These are phyloP conservation scores for Arion vulgaris DNA, from an alignment of 1,140 invertebrate genomes.

Conservation along the genomic window DNA sequence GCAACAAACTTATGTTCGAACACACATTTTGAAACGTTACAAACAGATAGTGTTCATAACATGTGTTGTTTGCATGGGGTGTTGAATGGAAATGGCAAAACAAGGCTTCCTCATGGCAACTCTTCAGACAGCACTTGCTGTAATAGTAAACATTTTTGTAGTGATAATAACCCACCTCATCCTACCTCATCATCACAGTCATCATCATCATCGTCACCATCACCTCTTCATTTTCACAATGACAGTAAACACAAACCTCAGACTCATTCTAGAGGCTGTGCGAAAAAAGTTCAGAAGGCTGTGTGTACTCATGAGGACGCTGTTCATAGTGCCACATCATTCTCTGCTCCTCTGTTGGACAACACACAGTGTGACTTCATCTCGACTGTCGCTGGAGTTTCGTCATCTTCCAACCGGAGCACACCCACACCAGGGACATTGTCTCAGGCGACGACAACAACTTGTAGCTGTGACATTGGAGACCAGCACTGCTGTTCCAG, in stretches of 20 bases:
- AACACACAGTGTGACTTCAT: background rate
- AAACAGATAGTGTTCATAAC: background rate
- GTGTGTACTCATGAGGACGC: background rate
- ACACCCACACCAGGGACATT: background rate
- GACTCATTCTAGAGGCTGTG: background rate
- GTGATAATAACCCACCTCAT: slow-evolving; percentile 8
- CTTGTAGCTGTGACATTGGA: slow-evolving; percentile 5
- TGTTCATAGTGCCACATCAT: background rate
- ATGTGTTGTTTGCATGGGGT: background rate
- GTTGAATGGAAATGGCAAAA: background rate
- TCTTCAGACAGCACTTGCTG: background rate
- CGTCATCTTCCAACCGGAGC: background rate
- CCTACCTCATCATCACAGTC: slow-evolving; percentile 2
- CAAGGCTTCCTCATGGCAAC: background rate
- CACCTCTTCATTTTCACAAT: background rate
- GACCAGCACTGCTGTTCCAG: slow-evolving; percentile 17
- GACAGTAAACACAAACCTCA: background rate
- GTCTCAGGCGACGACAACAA: background rate
- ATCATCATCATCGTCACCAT: background rate
- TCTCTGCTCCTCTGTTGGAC: background rate
- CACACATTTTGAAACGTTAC: background rate
- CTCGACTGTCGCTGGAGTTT: background rate
- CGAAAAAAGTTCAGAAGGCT: background rate
- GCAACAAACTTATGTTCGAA: background rate
- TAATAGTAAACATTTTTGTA: background rate